These are phyloP conservation scores for Zaprionus kolodkinae DNA, from an alignment of 1,140 invertebrate species.

Conservation along the genomic window DNA sequence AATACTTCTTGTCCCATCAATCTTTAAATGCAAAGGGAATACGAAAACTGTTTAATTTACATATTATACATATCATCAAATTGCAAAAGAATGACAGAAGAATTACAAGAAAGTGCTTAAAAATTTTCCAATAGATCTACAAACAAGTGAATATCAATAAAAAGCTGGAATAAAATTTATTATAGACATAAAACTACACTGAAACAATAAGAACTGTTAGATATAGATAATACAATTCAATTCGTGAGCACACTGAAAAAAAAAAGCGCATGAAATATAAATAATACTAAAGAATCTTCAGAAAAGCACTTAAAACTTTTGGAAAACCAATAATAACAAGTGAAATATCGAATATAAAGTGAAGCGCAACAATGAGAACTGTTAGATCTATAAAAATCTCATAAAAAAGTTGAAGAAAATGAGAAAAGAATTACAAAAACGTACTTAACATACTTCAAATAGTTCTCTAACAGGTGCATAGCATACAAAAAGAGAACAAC, in stretches of 20 bases:
- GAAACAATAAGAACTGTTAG: background rate
- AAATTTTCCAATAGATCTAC: background rate
- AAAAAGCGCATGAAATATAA: background rate
- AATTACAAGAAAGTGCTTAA: background rate
- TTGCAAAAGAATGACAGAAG: too few relatives aligned
- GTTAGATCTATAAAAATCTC: background rate
- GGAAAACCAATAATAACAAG: background rate
- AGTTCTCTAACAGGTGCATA: background rate
- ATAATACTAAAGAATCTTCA: background rate
- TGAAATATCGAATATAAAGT: background rate
- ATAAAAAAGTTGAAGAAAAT: background rate
- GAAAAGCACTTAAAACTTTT: background rate
- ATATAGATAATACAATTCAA: background rate
- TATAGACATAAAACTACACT: background rate
- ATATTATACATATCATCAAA: too few relatives aligned
- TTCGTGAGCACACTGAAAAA: background rate
- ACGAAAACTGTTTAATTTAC: too few relatives aligned
- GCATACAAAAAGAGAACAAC: background rate
- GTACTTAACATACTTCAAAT: background rate
- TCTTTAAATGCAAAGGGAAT: too few relatives aligned
- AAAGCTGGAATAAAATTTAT: too few relatives aligned
- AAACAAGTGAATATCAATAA: background rate
- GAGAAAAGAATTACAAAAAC: background rate
- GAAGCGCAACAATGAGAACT: background rate
- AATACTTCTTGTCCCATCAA: too few relatives aligned